Conservation (phyloP, 2,113 vertebrate genomes). For the Parus major region DNA sequence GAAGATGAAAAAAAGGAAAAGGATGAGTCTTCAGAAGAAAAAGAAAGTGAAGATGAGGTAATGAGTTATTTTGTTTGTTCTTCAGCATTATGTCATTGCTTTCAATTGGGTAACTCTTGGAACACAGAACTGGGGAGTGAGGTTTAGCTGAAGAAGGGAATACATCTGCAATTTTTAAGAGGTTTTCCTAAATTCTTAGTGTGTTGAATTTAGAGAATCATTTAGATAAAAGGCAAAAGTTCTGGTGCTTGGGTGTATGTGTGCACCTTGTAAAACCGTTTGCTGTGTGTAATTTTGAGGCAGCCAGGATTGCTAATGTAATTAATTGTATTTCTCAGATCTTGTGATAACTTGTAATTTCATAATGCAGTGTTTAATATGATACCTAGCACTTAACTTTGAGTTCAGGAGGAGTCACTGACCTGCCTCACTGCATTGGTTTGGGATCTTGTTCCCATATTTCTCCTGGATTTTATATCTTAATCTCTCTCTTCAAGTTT, state of each 20-base stretch:
- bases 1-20: conserved; percentile 84
- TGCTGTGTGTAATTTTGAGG: not conserved
- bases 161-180: not conserved
- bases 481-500: not conserved
- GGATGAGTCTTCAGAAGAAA: conserved; percentile 81
- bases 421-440: not conserved
- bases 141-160: not conserved
- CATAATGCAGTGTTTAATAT: not conserved
- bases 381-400: not conserved
- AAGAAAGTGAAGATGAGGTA: conserved; percentile 82
- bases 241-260: not conserved
- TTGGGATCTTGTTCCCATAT: not conserved
- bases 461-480: not conserved
- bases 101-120: not conserved
- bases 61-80: not conserved
- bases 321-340: not conserved
- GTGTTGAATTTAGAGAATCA: not conserved
- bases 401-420: not conserved
- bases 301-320: not conserved
- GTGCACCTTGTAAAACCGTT: not conserved
- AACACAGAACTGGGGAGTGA: not conserved
- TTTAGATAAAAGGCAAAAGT: not conserved
- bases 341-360: not conserved
- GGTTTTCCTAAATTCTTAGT: not conserved
- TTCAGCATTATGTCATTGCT: not conserved